phyloP scores from a whole-genome alignment of 2,888 invertebrate species.

The Leptopilina syphax region DNA sequence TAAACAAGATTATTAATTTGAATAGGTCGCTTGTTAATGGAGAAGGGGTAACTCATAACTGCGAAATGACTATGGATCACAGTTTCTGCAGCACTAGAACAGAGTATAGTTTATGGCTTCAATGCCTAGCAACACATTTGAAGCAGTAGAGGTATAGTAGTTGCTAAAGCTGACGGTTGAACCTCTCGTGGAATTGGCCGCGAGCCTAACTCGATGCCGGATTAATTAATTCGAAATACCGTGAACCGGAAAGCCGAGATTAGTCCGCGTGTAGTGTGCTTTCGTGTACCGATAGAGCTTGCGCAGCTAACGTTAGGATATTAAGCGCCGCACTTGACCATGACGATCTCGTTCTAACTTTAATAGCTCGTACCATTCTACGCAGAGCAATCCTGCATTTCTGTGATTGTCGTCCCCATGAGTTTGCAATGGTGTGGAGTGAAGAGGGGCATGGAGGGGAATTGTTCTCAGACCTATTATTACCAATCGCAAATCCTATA shows the following conservation, averaged over 20 bases:
- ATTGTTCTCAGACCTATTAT: constrained; percentile 16
- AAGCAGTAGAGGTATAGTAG: not conserved
- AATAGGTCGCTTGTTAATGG: not conserved
- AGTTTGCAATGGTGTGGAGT: too few species aligned
- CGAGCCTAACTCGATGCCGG: constrained; percentile 66
- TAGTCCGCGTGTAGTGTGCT: constrained; percentile 55
- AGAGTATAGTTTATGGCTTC: constrained; percentile 12
- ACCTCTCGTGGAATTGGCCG: constrained; percentile 63
- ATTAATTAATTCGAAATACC: constrained; percentile 72
- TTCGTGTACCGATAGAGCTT: constrained; percentile 28
- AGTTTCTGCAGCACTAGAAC: constrained; percentile 10
- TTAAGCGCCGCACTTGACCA: constrained; percentile 26
- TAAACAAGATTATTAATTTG: not conserved
- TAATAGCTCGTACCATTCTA: constrained; percentile 33
- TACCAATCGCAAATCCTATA: constrained; percentile 23
- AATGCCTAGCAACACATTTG: constrained; percentile 21
- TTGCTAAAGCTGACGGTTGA: constrained; percentile 47
- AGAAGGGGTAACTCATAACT: not conserved
- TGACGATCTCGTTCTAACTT: constrained; percentile 32
- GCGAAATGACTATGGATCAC: constrained; percentile 7
- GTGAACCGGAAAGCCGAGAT: constrained; percentile 65
- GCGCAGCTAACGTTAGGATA: constrained; percentile 15
- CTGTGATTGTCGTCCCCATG: constrained; percentile 19
- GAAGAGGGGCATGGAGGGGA: too few species aligned
- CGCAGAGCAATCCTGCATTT: constrained; percentile 23